Evolutionary conservation across 1,140 invertebrate genomes (phyloP), one percentile per base, ranked within the genome.

Genomic region (Drosophila pandora): DNA sequence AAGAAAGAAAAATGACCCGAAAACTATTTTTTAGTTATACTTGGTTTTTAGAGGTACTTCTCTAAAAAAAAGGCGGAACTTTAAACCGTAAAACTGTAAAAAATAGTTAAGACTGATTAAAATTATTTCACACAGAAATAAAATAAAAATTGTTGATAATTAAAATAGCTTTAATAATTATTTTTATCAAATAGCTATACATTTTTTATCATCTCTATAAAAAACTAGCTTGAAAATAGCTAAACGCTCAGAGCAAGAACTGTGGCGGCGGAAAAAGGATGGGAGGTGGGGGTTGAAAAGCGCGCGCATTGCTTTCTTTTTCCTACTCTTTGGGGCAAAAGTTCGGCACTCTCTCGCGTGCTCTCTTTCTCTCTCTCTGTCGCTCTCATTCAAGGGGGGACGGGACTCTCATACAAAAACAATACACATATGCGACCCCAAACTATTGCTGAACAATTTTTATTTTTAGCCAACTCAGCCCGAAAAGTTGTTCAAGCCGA

Each of bases 381-480:
- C 74, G 32, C 12, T 39, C 30, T 43, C 12, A 12, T 13, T 30
- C 3, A 13, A 7, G 22, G 39, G 43, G n/a, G 25, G 13, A 48
- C 23, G 57, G 63, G 74, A 5, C 25, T 28, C 39, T 21, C 57
- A 64, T 59, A 50, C 71, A 53, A 55, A 55, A 32, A 53, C 41
- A 57, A 23, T 25, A 60, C 56, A 65, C 58, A 58, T 32, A 74
- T 56, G 39, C 65, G 67, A 69, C 59, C 71, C 60, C 60, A 59
- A 76, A 88, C 82, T 88, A 82, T 87, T 79, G 76, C 75, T 75
- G 75, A 47, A 67, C 61, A 61, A 71, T 60, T 72, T 87, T 87
- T 85, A 87, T 87, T 87, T 87, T 88, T 88, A 87, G 83, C 83
- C 78, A 87, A 79, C 79, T 88, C 79, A 82, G 79, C 63, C 74